phyloP scores from a whole-genome alignment of 1,140 invertebrate genomes.

The Ceratina calcarata region DNA sequence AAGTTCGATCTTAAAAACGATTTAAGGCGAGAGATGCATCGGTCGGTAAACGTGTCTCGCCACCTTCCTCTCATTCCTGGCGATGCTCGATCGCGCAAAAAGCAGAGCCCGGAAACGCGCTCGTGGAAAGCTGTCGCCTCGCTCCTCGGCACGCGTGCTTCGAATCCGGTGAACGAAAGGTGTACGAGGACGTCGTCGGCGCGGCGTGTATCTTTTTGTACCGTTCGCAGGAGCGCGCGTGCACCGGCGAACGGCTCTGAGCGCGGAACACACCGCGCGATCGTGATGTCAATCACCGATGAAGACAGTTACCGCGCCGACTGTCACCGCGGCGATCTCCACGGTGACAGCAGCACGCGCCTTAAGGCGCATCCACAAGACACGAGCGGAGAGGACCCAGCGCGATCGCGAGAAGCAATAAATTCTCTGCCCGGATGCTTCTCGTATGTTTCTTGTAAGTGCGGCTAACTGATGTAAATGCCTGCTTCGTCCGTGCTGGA shows the following conservation, averaged over 20 bases:
- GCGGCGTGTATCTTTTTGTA: constrained; percentile 45
- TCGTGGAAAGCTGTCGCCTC: not conserved
- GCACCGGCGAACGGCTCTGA: not conserved
- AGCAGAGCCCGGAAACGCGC: not conserved
- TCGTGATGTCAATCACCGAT: constrained; percentile 66
- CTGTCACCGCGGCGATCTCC: constrained; percentile 38
- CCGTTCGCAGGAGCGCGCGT: not conserved
- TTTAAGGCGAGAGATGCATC: not conserved
- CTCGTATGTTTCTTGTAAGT: constrained; percentile 42
- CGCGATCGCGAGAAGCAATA: constrained; percentile 31
- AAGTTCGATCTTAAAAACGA: too few species aligned
- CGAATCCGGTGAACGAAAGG: not conserved
- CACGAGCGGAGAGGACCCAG: not conserved
- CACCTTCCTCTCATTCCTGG: not conserved
- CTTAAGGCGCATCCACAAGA: constrained; percentile 51
- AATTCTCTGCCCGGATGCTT: constrained; percentile 45
- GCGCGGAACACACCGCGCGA: constrained; percentile 6
- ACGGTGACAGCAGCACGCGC: constrained; percentile 61
- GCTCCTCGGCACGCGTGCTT: not conserved
- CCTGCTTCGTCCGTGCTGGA: constrained; percentile 20
- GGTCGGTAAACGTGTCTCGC: not conserved
- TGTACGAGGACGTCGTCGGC: not conserved
- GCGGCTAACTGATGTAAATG: constrained; percentile 39
- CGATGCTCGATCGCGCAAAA: constrained; percentile 22
- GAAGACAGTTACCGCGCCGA: constrained; percentile 56